Conservation (phyloP, 2,113 vertebrate species). For the Rutilus rutilus region DNA sequence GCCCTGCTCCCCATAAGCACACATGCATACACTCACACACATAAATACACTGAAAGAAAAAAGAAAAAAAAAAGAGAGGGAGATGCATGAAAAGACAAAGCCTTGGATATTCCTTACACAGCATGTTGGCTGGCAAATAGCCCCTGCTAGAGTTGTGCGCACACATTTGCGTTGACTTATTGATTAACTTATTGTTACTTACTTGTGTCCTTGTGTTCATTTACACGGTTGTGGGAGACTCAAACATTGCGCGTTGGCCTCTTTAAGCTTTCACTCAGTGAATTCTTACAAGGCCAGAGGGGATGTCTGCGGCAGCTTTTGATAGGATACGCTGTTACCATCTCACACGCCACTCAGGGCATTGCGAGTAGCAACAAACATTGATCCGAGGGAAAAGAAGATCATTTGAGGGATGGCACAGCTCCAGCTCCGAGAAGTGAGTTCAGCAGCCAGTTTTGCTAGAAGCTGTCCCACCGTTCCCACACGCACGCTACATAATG, state of each 20-base stretch:
- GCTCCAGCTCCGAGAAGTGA: slow-evolving; percentile 28
- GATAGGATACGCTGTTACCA: slow-evolving; percentile 11
- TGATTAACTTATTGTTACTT: slow-evolving; percentile 35
- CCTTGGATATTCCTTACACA: slow-evolving; percentile 51
- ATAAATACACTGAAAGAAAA: background rate
- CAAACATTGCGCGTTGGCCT: background rate
- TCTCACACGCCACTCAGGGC: background rate
- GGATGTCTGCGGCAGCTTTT: slow-evolving; percentile 14
- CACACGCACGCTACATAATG: background rate
- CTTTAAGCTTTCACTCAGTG: slow-evolving; percentile 3
- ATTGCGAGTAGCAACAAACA: slow-evolving; percentile 32
- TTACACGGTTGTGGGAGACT: background rate
- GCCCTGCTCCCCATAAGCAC: background rate
- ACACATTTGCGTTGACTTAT: slow-evolving; percentile 37
- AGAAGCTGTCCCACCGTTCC: slow-evolving; percentile 2
- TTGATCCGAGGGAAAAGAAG: slow-evolving; percentile 27
- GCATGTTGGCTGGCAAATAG: slow-evolving; percentile 31
- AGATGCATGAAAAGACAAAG: slow-evolving; percentile 7
- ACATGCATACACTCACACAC: background rate
- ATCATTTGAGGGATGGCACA: slow-evolving; percentile 28
- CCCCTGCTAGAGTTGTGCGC: background rate
- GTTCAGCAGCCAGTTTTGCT: slow-evolving; percentile 18
- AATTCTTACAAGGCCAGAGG: slow-evolving; percentile 14
- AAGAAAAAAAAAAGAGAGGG: slow-evolving; percentile 43
- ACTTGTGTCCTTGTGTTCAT: slow-evolving; percentile 17